A percentile compares a stretch with the other conserved stretches of the same genome.
These are phyloP conservation scores for Pseudococcus viburni DNA, from an alignment of 2,888 invertebrate genomes.

Conservation along the genomic window DNA sequence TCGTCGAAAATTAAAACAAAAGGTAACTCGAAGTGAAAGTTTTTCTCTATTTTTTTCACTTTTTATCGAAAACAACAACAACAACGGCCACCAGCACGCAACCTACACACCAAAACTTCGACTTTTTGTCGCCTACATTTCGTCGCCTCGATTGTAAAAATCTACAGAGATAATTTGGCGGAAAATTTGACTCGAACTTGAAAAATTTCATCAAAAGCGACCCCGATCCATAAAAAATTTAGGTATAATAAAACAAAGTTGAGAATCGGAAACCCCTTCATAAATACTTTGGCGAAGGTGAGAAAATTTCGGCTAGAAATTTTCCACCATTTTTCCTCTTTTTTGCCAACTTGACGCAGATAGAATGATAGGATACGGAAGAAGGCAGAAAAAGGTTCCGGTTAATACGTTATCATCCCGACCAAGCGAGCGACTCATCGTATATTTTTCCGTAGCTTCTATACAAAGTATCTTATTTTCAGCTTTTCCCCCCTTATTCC, in stretches of 20 bases:
- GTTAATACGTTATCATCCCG: not conserved
- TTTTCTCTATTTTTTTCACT: not conserved
- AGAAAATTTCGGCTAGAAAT: not conserved
- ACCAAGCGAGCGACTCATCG: not conserved
- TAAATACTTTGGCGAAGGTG: too few species aligned
- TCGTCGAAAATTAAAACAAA: constrained; percentile 2
- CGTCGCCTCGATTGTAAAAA: not conserved
- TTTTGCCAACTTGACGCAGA: not conserved
- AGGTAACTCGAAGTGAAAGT: not conserved
- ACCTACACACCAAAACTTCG: not conserved
- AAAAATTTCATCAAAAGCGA: not conserved
- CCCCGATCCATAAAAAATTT: not conserved
- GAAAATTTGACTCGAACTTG: not conserved
- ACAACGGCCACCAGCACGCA: not conserved
- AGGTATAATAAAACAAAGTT: not conserved
- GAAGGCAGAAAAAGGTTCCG: not conserved
- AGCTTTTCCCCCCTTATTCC: not conserved
- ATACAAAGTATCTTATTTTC: not conserved
- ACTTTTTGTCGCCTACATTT: not conserved
- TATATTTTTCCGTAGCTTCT: not conserved
- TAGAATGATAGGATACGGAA: not conserved
- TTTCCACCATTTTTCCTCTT: not conserved
- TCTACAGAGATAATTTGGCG: not conserved
- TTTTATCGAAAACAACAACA: not conserved
- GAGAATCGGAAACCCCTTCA: too few species aligned